These are phyloP conservation scores for Turdus rufiventris DNA, from an alignment of 2,113 vertebrate genomes.

Conservation along the genomic window DNA sequence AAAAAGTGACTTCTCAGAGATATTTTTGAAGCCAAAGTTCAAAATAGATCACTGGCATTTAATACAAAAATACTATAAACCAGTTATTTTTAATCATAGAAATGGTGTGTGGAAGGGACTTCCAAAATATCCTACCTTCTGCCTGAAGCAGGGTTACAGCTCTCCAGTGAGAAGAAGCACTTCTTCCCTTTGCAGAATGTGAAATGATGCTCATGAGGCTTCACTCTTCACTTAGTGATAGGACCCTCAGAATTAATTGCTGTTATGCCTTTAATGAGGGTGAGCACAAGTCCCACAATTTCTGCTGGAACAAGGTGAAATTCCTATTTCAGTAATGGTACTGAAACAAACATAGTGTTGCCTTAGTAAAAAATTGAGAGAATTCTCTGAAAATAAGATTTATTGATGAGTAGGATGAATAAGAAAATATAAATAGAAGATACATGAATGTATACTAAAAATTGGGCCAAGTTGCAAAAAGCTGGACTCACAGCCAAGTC, in stretches of 20 bases:
- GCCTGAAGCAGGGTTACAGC: background rate
- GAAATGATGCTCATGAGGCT: background rate
- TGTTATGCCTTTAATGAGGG: background rate
- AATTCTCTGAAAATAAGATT: conserved; percentile 36
- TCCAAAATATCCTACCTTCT: background rate
- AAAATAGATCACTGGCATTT: background rate
- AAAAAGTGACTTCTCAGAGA: background rate
- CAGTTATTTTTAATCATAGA: background rate
- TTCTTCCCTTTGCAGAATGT: background rate
- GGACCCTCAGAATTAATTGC: background rate
- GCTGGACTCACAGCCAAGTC: background rate
- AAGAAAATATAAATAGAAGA: conserved; percentile 29
- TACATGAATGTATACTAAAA: background rate
- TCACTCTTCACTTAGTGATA: background rate
- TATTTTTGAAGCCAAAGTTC: background rate
- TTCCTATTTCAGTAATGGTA: conserved; percentile 28
- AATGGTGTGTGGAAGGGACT: background rate
- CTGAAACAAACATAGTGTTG: conserved; percentile 12
- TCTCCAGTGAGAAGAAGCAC: background rate
- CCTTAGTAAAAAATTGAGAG: conserved; percentile 19
- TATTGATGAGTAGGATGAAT: conserved; percentile 25
- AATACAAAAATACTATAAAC: background rate
- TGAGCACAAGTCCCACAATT: conserved; percentile 3
- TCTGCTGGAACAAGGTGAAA: conserved; percentile 43
- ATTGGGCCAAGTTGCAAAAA: background rate